A percentile compares a stretch with the other conserved stretches of the same genome.
These are phyloP conservation scores for Spea hammondii DNA, from an alignment of 2,797 vertebrate genomes.

Conservation along the genomic window DNA sequence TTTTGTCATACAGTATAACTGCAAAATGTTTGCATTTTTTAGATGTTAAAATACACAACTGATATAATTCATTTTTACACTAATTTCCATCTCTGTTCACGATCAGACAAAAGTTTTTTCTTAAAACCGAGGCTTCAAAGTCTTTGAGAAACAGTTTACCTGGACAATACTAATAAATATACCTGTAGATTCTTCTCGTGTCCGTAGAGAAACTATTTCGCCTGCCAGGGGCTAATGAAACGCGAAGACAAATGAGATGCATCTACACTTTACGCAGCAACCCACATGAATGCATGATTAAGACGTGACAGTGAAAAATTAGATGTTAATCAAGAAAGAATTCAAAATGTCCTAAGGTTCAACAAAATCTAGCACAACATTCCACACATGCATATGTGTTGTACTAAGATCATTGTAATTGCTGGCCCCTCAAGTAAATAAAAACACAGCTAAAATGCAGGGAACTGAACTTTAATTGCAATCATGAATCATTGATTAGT, in stretches of 20 bases:
- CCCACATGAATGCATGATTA: slow-evolving; percentile 5
- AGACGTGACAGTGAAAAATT: slow-evolving; percentile 3
- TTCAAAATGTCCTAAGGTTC: slow-evolving; percentile 15
- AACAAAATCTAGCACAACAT: slow-evolving; percentile 11
- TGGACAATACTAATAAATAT: slow-evolving; percentile 5
- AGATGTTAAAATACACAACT: no score
- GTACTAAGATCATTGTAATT: slow-evolving; percentile 7
- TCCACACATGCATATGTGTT: slow-evolving; percentile 1
- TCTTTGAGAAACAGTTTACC: slow-evolving; percentile 1
- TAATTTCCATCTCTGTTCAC: neutral
- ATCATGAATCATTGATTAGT: no score
- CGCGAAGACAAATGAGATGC: neutral
- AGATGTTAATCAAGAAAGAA: slow-evolving; percentile 8
- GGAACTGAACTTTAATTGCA: no score
- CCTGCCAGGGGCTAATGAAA: slow-evolving; percentile 22
- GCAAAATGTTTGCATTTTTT: no score
- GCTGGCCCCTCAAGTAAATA: neutral
- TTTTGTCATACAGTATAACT: no score
- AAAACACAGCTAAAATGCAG: no score
- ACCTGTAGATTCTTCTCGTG: neutral
- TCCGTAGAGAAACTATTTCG: slow-evolving; percentile 5
- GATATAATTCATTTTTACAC: no score
- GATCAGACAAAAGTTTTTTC: neutral
- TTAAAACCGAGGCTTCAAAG: neutral
- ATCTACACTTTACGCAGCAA: neutral